phyloP scores from a whole-genome alignment of 2,113 vertebrate genomes.

The Istiophorus platypterus region DNA sequence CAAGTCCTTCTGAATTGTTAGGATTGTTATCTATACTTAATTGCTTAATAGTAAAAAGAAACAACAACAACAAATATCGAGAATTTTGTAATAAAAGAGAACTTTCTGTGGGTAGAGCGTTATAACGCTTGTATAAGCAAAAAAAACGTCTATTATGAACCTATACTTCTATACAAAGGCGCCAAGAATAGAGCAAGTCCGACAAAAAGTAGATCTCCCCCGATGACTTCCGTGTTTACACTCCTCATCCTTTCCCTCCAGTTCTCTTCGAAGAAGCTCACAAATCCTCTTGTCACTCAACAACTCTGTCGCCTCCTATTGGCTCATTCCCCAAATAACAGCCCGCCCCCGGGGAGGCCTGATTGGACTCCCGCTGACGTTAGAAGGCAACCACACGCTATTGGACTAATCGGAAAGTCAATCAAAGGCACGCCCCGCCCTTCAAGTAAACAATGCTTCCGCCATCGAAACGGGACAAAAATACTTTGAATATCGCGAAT shows the following conservation, averaged over 20 bases:
- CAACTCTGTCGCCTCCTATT: constrained; percentile 69
- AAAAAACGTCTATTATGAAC: not conserved
- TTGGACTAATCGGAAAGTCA: constrained; percentile 57
- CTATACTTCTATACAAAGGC: not conserved
- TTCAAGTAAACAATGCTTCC: constrained; percentile 80
- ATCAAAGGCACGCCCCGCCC: constrained; percentile 60
- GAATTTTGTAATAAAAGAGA: not conserved
- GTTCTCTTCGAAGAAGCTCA: constrained; percentile 82
- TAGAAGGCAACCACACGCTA: constrained; percentile 24
- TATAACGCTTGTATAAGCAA: not conserved
- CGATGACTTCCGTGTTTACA: constrained; percentile 88
- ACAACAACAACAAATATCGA: fast-evolving
- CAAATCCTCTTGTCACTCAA: constrained; percentile 77
- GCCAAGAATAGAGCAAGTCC: constrained; percentile 65
- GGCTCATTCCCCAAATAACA: not conserved
- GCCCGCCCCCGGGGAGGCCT: not conserved
- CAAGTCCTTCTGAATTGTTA: not conserved
- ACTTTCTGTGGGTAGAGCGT: not conserved
- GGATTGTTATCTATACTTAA: not conserved
- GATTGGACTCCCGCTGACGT: constrained; percentile 41
- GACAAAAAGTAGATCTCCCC: constrained; percentile 81
- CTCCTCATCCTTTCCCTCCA: constrained; percentile 86
- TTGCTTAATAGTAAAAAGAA: not conserved
- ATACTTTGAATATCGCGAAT: constrained; percentile 47
- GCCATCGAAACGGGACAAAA: constrained; percentile 75